phyloP scores from a whole-genome alignment of 1,140 invertebrate species.

The Neelides sp. region DNA sequence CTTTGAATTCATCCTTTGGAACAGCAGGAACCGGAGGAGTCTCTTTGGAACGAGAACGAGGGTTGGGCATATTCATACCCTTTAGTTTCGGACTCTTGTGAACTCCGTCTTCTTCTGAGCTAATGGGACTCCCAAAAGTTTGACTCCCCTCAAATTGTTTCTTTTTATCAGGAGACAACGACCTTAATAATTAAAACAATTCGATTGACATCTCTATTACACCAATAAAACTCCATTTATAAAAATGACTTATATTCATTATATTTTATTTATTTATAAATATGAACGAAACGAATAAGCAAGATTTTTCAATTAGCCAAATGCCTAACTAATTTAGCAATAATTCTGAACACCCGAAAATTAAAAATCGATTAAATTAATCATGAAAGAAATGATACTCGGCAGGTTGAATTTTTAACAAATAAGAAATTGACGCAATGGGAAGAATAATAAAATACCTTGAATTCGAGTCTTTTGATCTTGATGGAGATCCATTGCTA shows the following conservation, averaged over 20 bases:
- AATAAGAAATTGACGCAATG: not conserved
- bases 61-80: not conserved
- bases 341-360: too few species aligned
- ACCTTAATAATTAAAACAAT: too few species aligned
- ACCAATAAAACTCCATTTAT: too few species aligned
- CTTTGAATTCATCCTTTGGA: not conserved
- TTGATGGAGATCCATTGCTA: conserved; percentile 4
- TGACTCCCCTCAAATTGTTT: conserved; percentile 11
- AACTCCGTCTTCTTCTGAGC: conserved; percentile 18
- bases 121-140: conserved; percentile 21
- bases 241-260: too few species aligned
- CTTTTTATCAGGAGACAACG: too few species aligned
- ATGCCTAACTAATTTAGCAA: too few species aligned
- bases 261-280: too few species aligned
- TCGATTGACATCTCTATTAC: too few species aligned
- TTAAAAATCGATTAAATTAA: too few species aligned
- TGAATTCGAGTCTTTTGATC: conserved; percentile 8
- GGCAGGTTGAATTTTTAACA: conserved; percentile 11
- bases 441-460: not conserved
- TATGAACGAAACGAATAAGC: too few species aligned
- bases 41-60: not conserved
- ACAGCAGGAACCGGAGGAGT: conserved; percentile 4
- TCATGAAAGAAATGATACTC: too few species aligned
- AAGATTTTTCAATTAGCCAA: too few species aligned
- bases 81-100: not conserved